Evolutionary conservation across 2,888 invertebrate genomes (phyloP), one percentile per base, ranked within the genome.

Genomic region (Phalera bucephala): DNA sequence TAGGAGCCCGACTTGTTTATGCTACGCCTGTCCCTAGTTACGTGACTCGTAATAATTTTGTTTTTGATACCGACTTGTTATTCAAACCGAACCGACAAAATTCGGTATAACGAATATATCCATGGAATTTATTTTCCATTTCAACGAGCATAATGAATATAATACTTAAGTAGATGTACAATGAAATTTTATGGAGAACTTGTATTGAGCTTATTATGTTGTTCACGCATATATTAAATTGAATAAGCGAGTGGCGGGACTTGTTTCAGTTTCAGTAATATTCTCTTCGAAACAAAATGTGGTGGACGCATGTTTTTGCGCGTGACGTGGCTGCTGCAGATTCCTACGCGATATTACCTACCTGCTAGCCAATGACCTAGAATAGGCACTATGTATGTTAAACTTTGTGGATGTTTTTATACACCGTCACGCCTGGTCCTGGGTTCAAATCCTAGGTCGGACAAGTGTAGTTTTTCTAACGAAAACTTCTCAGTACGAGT

Each of bases 1-100:
- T 36, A 43, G 45, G 32, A 46, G 37, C 15, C 41, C 12, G 26
- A 31, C 33, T 47, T 51, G 41, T 50, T 46, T 52, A 36, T 47
- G 27, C 41, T 26, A 28, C 13, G 26, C 29, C 36, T 10, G 17
- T 31, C 30, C 19, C 28, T 7, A 36, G 30, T 38, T 44, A 25
- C 34, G 36, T 43, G 40, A 40, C 34, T 27, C 35, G 31, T 46
- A 32, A 45, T 41, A 28, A 36, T 36, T 51, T 39, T 37, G 22
- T 40, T 54, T 35, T 44, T 41, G 27, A 33, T 15, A 15, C 21
- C 10, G 14, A 22, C 34, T 53, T 45, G 23, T 42, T 41, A 39
- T 44, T 46, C 39, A 13, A 36, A 34, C n/a, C 3, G 17, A 17
- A 17, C 11, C 17, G 17, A 7, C 8, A 14, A 14, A 19, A 29